Evolutionary conservation across 1,140 invertebrate genomes (phyloP).

Genomic region (Drosophila arizonae): DNA sequence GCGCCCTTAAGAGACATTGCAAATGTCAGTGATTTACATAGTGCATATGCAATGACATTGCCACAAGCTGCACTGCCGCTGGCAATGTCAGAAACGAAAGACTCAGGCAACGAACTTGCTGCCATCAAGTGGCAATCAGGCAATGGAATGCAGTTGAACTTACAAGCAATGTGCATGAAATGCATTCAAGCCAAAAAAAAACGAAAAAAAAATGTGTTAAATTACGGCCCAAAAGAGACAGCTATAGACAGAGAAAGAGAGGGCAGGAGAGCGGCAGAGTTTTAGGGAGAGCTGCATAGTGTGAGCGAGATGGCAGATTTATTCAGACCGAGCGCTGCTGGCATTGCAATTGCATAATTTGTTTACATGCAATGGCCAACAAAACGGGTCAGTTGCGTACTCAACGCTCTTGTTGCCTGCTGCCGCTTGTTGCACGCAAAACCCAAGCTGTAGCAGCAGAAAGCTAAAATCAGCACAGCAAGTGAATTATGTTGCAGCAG

Average conservation of each 20-base stretch:
- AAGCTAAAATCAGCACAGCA: conserved; percentile 40
- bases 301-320: conserved; percentile 8
- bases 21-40: conserved; percentile 21
- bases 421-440: conserved; percentile 57
- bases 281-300: neutral
- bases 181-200: conserved; percentile 44
- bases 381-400: conserved; percentile 76
- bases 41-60: conserved; percentile 51
- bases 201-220: conserved; percentile 68
- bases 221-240: conserved; percentile 49
- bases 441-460: neutral
- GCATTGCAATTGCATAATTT: conserved; percentile 76
- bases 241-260: conserved; percentile 5
- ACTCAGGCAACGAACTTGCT: conserved; percentile 69
- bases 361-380: conserved; percentile 67
- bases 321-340: conserved; percentile 31
- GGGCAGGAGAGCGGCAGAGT: neutral
- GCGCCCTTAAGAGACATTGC: conserved; percentile 26
- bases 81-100: conserved; percentile 55
- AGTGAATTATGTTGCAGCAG: conserved; percentile 65
- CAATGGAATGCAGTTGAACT: conserved; percentile 67
- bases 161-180: conserved; percentile 60
- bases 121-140: conserved; percentile 63
- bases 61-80: conserved; percentile 11
- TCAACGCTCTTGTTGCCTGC: conserved; percentile 28